Base-by-base conservation (phyloP, 2,888 invertebrate genomes). In the Anagyrus pseudococci region DNA sequence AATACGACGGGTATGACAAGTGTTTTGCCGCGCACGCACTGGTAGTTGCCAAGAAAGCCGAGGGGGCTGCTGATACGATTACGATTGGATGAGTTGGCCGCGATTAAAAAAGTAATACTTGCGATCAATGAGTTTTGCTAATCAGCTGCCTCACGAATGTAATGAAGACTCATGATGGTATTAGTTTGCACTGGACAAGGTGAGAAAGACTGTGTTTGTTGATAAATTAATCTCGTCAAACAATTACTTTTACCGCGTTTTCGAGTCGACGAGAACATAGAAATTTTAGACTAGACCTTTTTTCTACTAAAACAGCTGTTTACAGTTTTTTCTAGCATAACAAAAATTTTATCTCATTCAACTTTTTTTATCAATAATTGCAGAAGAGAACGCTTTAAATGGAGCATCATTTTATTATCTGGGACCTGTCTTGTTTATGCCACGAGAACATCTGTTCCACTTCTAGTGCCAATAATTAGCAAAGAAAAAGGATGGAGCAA, bases 371-470 rank as follows among this genome's bases (percentile, higher is more conserved):
- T 22, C 1, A 23, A 22, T n/a, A n/a, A n/a, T 70, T 75, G 15
- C 65, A 85, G 85, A 65, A 79, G 80, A 67, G 87, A 87, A 68
- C 84, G 85, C 61, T 80, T 83, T 68, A 79, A 83, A 71, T 88
- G 88, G 88, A 85, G 87, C 65, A 71, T 85, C 13, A 83, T 84
- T 13, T 75, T 90, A 49, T 83, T 89, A 60, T 81, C 84, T 53
- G 89, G 89, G 3, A 88, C 88, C 8, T 85, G 87, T 67, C 84
- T 87, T 75, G 73, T 89, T 29, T 90, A 90, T 75, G 86, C 88
- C 0, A 85, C 87, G 7, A 82, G 90, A 64, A 88, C 88, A 6
- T 86, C 88, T 2, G 85, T 89, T 81, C 89, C 90, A 13, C 79
- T 90, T 50, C 82, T 87, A 64, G 83, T 87, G 62, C 87, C 88